Percentiles rank a stretch among this genome's conserved stretches.
Evolutionary conservation across 2,113 vertebrate species (phyloP).

Genomic region (Condylura cristata): DNA sequence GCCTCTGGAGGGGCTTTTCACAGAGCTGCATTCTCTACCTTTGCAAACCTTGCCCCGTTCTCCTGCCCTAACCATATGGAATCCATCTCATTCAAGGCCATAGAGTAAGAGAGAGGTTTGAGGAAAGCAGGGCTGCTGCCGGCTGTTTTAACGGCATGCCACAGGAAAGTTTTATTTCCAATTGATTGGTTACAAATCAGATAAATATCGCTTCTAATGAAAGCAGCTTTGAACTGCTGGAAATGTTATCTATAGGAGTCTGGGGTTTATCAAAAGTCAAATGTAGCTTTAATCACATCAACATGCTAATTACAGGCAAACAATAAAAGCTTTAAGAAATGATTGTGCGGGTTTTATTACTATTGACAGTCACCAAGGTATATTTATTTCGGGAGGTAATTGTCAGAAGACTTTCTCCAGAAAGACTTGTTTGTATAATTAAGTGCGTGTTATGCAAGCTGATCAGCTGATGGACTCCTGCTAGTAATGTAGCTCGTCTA

Average conservation of each 20-base stretch:
- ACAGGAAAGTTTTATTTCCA: slow-evolving; percentile 83
- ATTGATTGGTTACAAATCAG: slow-evolving; percentile 87
- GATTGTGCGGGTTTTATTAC: slow-evolving; percentile 80
- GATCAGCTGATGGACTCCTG: slow-evolving; percentile 71
- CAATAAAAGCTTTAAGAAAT: slow-evolving; percentile 81
- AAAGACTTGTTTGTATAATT: slow-evolving; percentile 76
- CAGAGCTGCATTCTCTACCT: slow-evolving; percentile 76
- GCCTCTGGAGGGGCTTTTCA: slow-evolving; percentile 54
- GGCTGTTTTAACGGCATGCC: slow-evolving; percentile 78
- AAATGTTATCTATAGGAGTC: slow-evolving; percentile 82
- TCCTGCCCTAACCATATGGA: slow-evolving; percentile 82
- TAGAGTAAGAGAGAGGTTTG: slow-evolving; percentile 56
- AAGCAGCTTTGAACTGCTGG: slow-evolving; percentile 76
- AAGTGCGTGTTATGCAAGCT: slow-evolving; percentile 73
- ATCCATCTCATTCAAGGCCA: slow-evolving; percentile 83
- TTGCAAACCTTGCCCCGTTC: slow-evolving; percentile 27
- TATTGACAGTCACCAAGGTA: slow-evolving; percentile 76
- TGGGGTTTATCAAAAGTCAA: slow-evolving; percentile 80
- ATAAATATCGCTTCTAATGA: slow-evolving; percentile 84
- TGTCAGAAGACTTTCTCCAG: slow-evolving; percentile 83
- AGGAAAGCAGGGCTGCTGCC: slow-evolving; percentile 50
- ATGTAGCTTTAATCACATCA: slow-evolving; percentile 84
- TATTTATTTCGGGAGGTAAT: slow-evolving; percentile 81
- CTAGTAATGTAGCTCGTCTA: slow-evolving; percentile 12
- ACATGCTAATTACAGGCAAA: slow-evolving; percentile 80